Evolutionary conservation across 2,888 invertebrate species (phyloP).

Genomic region (Melanotus villosus): DNA sequence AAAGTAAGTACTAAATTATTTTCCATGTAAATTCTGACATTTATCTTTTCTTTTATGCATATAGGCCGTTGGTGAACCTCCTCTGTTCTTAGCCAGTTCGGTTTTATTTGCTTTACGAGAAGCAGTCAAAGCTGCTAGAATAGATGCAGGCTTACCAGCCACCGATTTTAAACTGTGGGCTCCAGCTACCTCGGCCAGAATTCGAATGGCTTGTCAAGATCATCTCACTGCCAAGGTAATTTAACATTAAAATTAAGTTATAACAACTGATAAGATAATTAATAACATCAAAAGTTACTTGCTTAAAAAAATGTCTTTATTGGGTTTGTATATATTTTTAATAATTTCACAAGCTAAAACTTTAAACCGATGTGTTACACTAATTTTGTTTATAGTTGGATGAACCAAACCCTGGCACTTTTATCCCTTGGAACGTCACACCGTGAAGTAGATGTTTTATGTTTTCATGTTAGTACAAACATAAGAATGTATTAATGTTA

Average conservation of each 20-base stretch:
- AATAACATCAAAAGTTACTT: too few species aligned
- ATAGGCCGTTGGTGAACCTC: slow-evolving; percentile 97
- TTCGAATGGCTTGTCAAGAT: slow-evolving; percentile 92
- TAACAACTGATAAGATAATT: neutral
- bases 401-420: slow-evolving; percentile 71
- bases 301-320: too few species aligned
- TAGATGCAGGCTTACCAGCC: slow-evolving; percentile 75
- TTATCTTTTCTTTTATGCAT: too few species aligned
- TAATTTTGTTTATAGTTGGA: slow-evolving; percentile 70
- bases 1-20: slow-evolving; percentile 76
- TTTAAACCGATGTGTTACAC: neutral
- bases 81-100: slow-evolving; percentile 90
- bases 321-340: too few species aligned
- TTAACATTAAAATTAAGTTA: neutral
- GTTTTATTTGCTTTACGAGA: slow-evolving; percentile 92
- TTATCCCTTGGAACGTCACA: slow-evolving; percentile 77
- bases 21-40: neutral
- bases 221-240: slow-evolving; percentile 82
- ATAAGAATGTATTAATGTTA: slow-evolving; percentile 1
- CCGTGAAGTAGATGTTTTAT: slow-evolving; percentile 58
- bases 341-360: too few species aligned
- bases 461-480: too few species aligned
- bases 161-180: slow-evolving; percentile 78
- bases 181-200: slow-evolving; percentile 90
- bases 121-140: slow-evolving; percentile 85